Evolutionary conservation across 2,113 vertebrate genomes (phyloP).

Genomic region (Echinops telfairi): DNA sequence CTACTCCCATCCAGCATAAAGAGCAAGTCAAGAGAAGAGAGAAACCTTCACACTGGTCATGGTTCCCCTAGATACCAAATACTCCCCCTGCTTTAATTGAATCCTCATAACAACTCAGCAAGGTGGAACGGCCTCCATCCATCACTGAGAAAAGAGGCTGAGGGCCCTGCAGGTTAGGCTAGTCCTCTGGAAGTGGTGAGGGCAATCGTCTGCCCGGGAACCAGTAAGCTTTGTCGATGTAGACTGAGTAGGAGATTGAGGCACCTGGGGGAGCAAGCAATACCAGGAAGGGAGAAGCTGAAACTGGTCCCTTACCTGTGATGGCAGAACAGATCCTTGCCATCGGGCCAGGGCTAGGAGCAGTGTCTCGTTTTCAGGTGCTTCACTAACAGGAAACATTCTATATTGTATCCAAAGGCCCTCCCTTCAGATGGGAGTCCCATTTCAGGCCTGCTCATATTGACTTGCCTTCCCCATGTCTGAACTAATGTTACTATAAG

Average conservation of each 20-base stretch:
- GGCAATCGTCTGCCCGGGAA: not conserved
- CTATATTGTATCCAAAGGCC: constrained; percentile 13
- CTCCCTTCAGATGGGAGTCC: not conserved
- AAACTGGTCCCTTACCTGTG: rapidly evolving
- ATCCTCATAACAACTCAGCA: too few relatives aligned
- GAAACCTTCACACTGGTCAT: not conserved
- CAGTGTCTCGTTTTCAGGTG: not conserved
- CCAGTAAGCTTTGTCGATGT: not conserved
- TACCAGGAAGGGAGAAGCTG: not conserved
- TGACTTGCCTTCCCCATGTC: not conserved
- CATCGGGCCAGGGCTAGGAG: not conserved
- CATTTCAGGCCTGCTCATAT: not conserved
- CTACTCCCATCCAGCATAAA: not conserved
- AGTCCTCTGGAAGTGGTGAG: not conserved
- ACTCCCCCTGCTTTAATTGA: not conserved
- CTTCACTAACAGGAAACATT: not conserved
- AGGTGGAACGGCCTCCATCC: rapidly evolving
- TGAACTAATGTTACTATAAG: constrained; percentile 1
- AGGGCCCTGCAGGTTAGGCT: not conserved
- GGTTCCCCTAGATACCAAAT: not conserved
- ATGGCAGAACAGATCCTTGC: not conserved
- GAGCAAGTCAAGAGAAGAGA: not conserved
- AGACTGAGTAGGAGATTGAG: not conserved
- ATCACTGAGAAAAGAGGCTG: not conserved
- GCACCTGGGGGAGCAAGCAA: not conserved